Percentiles rank a stretch among this genome's conserved stretches.
Evolutionary conservation across 2,888 invertebrate genomes (phyloP).

Genomic region (Epirrhoe alternata): DNA sequence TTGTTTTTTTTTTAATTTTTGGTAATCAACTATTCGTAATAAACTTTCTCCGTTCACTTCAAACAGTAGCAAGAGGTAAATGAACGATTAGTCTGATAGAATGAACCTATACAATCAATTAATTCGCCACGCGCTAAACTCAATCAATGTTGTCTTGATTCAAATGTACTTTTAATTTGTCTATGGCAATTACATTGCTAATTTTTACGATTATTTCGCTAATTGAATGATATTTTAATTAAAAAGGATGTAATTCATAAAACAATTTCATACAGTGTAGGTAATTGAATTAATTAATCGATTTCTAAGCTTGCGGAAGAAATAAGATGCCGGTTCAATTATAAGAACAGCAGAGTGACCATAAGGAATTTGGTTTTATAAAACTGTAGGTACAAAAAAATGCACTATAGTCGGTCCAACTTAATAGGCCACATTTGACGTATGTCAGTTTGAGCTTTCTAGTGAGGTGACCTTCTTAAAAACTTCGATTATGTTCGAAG

Average conservation of each 20-base stretch:
- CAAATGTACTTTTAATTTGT: constrained; percentile 16
- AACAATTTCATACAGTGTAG: background rate
- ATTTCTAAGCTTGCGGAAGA: background rate
- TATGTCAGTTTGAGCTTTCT: too few species aligned
- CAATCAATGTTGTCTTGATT: constrained; percentile 29
- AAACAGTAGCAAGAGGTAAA: constrained; percentile 36
- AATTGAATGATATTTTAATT: constrained; percentile 14
- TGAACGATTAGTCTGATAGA: constrained; percentile 39
- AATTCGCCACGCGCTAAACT: constrained; percentile 39
- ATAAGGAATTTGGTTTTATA: too few species aligned
- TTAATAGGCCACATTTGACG: too few species aligned
- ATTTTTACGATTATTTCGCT: constrained; percentile 25
- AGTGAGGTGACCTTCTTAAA: too few species aligned
- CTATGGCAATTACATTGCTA: constrained; percentile 31
- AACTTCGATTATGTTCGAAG: too few species aligned
- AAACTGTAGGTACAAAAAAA: too few species aligned
- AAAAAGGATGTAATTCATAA: constrained; percentile 12
- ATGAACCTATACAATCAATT: constrained; percentile 39
- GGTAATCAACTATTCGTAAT: too few species aligned
- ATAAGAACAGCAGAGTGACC: too few species aligned
- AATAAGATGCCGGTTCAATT: background rate
- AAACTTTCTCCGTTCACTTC: background rate
- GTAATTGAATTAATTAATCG: constrained; percentile 16
- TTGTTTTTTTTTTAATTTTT: background rate
- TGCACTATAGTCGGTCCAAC: too few species aligned